These are phyloP conservation scores for Platypus cylindrus DNA, from an alignment of 2,888 invertebrate genomes.

Conservation along the genomic window DNA sequence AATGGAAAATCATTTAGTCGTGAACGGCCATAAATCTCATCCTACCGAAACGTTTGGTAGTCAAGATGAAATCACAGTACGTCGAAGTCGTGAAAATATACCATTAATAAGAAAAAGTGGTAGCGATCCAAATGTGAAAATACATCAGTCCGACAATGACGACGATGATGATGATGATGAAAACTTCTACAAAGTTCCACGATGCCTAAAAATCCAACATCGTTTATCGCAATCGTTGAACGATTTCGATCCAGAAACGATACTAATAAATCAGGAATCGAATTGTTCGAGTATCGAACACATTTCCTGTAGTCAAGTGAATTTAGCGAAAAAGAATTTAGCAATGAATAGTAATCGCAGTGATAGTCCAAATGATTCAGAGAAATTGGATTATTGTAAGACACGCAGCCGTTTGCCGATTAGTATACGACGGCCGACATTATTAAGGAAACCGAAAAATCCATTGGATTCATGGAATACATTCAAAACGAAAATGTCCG, in stretches of 20 bases:
- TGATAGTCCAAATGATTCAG: slow-evolving; percentile 12
- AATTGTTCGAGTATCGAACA: slow-evolving; percentile 31
- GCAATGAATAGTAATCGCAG: slow-evolving; percentile 7
- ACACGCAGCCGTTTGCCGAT: slow-evolving; percentile 25
- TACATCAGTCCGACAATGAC: slow-evolving; percentile 17
- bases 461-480: slow-evolving; percentile 29
- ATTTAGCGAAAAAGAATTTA: slow-evolving; percentile 14
- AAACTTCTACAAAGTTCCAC: slow-evolving; percentile 32
- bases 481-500: slow-evolving; percentile 29
- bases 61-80: slow-evolving; percentile 19
- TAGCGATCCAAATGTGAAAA: slow-evolving; percentile 29
- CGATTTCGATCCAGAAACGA: slow-evolving; percentile 29
- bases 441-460: slow-evolving; percentile 26
- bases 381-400: slow-evolving; percentile 25
- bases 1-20: no score
- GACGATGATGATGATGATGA: slow-evolving; percentile 20
- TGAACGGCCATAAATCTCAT: slow-evolving; percentile 11
- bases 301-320: slow-evolving; percentile 30
- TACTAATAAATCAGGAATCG: slow-evolving; percentile 18
- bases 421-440: slow-evolving; percentile 24
- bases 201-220: slow-evolving; percentile 22
- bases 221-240: slow-evolving; percentile 30
- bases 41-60: slow-evolving; percentile 19
- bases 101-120: slow-evolving; percentile 27
- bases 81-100: slow-evolving; percentile 16